Conservation (phyloP, 2,888 invertebrate species). For the Meteorus colon region DNA sequence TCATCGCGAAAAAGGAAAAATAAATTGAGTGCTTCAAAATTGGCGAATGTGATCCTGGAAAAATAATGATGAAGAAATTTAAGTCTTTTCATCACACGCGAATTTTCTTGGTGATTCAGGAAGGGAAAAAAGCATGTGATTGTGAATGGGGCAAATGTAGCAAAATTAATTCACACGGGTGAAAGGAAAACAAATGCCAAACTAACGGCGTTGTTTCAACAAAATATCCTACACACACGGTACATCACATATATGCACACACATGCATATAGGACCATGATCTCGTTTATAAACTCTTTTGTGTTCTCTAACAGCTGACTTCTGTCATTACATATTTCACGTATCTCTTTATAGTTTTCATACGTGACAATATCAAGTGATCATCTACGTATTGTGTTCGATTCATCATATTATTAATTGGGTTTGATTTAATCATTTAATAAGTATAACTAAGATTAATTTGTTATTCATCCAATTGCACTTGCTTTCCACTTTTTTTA, state of each 20-base stretch:
- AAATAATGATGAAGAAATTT: not conserved
- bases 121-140: not conserved
- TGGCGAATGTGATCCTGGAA: not conserved
- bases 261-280: not conserved
- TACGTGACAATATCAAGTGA: not conserved
- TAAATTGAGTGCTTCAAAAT: no score
- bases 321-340: slow-evolving; percentile 46
- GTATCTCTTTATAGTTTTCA: not conserved
- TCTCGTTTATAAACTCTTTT: slow-evolving; percentile 40
- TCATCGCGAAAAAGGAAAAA: no score
- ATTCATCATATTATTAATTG: no score
- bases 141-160: not conserved
- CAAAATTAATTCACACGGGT: not conserved
- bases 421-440: no score
- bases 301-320: slow-evolving; percentile 52
- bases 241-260: not conserved
- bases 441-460: no score
- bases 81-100: not conserved
- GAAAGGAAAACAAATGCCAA: slow-evolving; percentile 22
- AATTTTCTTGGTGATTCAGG: not conserved
- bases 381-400: no score
- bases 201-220: not conserved
- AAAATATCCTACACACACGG: slow-evolving; percentile 25
- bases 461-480: no score
- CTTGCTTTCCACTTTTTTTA: no score